These are phyloP conservation scores for Folsomia candida DNA, from an alignment of 2,888 invertebrate species.

Conservation along the genomic window DNA sequence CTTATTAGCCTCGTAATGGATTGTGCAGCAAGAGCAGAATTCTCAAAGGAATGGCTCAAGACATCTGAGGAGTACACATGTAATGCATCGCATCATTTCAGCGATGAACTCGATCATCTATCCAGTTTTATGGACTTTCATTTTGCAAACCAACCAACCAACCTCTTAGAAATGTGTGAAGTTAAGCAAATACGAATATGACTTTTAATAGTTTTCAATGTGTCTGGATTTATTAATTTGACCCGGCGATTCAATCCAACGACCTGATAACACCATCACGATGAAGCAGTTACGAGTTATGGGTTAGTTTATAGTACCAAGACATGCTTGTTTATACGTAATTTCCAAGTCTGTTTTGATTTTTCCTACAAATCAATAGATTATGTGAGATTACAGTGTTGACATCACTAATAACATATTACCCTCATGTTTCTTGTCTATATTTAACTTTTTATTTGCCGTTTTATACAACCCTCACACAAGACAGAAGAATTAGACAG, in stretches of 20 bases:
- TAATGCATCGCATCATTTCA: neutral
- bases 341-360: neutral
- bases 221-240: neutral
- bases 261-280: neutral
- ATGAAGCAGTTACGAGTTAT: neutral
- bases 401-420: too few species aligned
- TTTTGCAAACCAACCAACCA: too few species aligned
- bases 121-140: neutral
- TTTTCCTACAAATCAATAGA: neutral
- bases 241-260: neutral
- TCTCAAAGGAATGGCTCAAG: too few species aligned
- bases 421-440: too few species aligned
- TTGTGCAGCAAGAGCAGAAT: neutral
- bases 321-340: neutral
- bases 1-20: neutral
- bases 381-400: neutral
- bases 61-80: neutral
- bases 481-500: too few species aligned
- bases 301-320: neutral
- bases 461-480: too few species aligned
- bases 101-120: too few species aligned
- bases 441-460: too few species aligned
- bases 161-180: too few species aligned
- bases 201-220: too few species aligned
- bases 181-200: too few species aligned